These are phyloP conservation scores for Callospermophilus lateralis DNA, from an alignment of 2,113 vertebrate species.

Conservation along the genomic window DNA sequence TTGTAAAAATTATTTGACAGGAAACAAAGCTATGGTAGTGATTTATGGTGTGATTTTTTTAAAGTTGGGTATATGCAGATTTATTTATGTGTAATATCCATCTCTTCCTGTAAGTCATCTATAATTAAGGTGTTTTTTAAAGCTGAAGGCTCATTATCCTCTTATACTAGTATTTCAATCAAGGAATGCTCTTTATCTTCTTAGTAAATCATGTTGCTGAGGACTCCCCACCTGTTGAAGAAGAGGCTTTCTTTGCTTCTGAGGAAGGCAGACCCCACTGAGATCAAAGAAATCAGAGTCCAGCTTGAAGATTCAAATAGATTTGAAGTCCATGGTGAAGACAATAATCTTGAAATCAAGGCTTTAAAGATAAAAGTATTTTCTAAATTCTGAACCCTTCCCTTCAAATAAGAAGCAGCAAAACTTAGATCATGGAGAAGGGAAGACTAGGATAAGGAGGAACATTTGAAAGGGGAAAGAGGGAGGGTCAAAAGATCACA, in stretches of 20 bases:
- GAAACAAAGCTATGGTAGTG: background rate
- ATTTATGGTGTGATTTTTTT: background rate
- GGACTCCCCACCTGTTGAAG: background rate
- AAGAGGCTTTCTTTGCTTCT: background rate
- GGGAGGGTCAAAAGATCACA: background rate
- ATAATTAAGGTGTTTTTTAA: constrained; percentile 20
- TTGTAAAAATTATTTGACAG: background rate
- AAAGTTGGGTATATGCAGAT: background rate
- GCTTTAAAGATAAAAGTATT: background rate
- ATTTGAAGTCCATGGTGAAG: constrained; percentile 13
- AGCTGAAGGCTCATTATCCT: background rate
- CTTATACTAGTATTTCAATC: background rate
- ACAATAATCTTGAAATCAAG: background rate
- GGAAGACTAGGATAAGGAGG: background rate
- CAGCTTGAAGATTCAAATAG: constrained; percentile 26
- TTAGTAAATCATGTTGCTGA: background rate
- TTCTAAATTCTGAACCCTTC: constrained; percentile 27
- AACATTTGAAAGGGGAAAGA: background rate
- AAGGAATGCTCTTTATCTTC: background rate
- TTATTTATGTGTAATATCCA: background rate
- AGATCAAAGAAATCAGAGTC: constrained; percentile 21
- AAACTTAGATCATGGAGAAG: background rate
- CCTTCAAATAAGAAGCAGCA: constrained; percentile 6
- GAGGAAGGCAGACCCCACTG: background rate
- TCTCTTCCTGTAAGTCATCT: background rate